Evolutionary conservation across 2,888 invertebrate genomes (phyloP).

Genomic region (Stegophylla sp.): DNA sequence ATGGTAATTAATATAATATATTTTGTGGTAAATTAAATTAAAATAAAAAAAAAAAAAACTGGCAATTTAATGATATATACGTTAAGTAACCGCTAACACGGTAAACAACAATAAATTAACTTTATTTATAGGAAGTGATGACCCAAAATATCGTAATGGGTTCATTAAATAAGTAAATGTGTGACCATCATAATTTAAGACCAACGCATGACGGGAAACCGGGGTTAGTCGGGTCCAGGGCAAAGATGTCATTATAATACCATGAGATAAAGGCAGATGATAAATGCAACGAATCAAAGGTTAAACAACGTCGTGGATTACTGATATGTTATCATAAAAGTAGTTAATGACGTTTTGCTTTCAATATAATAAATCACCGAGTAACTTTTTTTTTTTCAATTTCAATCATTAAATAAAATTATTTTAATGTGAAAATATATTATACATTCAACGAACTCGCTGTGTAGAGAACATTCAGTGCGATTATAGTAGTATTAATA

Average conservation of each 20-base stretch:
- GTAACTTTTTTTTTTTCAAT: no score
- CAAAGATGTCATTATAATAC: slow-evolving; percentile 34
- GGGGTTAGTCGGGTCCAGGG: slow-evolving; percentile 46
- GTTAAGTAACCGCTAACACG: not conserved
- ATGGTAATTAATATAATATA: no score
- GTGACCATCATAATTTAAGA: slow-evolving; percentile 32
- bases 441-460: no score
- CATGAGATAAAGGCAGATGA: slow-evolving; percentile 5
- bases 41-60: not conserved
- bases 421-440: no score
- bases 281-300: slow-evolving; percentile 15
- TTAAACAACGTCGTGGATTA: slow-evolving; percentile 26
- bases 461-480: no score
- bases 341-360: slow-evolving; percentile 25
- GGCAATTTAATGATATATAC: not conserved
- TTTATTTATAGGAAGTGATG: slow-evolving; percentile 20
- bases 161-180: slow-evolving; percentile 45
- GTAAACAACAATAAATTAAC: slow-evolving; percentile 10
- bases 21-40: no score
- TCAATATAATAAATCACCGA: slow-evolving; percentile 10
- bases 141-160: slow-evolving; percentile 35
- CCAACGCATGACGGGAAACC: not conserved
- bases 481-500: no score
- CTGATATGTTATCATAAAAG: slow-evolving; percentile 31
- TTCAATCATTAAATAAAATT: no score